These are phyloP conservation scores for Catharus ustulatus DNA, from an alignment of 2,797 vertebrate genomes.

Conservation along the genomic window DNA sequence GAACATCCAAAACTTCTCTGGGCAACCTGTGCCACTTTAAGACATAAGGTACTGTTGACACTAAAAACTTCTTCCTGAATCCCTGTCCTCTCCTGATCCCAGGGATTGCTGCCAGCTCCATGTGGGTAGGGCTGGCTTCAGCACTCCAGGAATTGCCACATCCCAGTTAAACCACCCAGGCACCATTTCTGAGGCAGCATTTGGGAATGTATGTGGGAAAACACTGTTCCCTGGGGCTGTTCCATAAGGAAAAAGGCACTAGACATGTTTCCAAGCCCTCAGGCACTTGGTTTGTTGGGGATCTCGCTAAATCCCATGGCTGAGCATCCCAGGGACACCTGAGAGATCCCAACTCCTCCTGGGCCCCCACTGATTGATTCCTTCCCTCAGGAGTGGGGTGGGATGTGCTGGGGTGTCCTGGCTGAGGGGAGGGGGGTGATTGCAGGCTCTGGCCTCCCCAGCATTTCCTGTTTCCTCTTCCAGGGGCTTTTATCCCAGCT, in stretches of 20 bases:
- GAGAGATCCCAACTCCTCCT: background rate
- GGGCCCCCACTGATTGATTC: background rate
- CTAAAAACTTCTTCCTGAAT: background rate
- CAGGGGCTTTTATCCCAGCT: background rate
- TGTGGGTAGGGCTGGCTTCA: background rate
- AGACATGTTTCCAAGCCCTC: background rate
- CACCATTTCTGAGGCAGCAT: background rate
- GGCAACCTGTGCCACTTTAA: background rate
- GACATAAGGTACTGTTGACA: background rate
- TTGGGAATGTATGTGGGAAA: background rate
- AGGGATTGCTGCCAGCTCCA: background rate
- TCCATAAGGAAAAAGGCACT: background rate
- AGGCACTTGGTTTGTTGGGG: background rate
- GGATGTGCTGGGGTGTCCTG: background rate
- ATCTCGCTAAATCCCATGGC: background rate
- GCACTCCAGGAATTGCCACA: background rate
- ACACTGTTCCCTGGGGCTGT: background rate
- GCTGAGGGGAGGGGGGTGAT: background rate
- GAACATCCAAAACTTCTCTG: background rate
- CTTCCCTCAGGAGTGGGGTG: background rate
- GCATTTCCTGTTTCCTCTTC: background rate
- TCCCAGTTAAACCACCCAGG: fast-evolving
- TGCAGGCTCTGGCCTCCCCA: background rate
- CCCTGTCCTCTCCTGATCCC: background rate
- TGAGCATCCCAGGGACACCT: fast-evolving